These are phyloP conservation scores for Spinus olivaceus DNA, from an alignment of 2,797 vertebrate species.

Conservation along the genomic window DNA sequence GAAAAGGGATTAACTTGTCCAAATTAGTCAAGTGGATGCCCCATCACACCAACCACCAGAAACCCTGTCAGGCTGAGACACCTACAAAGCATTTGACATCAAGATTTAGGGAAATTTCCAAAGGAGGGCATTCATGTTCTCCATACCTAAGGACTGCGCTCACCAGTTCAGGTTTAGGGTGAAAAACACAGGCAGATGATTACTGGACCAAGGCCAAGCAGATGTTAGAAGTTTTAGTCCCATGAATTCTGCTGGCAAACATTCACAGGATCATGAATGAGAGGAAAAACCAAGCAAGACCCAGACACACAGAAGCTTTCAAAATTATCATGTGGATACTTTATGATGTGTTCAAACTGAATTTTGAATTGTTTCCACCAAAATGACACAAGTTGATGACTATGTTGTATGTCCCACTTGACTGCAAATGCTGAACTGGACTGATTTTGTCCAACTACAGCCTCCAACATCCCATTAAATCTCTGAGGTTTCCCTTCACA, in stretches of 20 bases:
- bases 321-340: not conserved
- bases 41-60: not conserved
- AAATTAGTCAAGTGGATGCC: not conserved
- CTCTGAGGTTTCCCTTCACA: not conserved
- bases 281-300: not conserved
- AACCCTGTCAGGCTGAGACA: not conserved
- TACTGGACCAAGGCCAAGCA: not conserved
- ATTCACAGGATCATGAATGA: rapidly evolving
- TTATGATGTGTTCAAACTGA: not conserved
- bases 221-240: not conserved
- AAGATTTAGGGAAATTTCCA: not conserved
- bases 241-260: not conserved
- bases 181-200: not conserved
- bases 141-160: not conserved
- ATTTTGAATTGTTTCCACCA: not conserved
- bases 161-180: not conserved
- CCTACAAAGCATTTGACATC: rapidly evolving
- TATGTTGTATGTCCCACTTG: not conserved
- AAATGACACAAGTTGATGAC: not conserved
- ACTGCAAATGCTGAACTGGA: not conserved
- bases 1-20: not conserved
- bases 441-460: not conserved
- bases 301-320: not conserved
- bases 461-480: not conserved
- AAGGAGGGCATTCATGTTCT: not conserved